Evolutionary conservation across 1,140 invertebrate species (phyloP).

Genomic region (Mamestra configurata): DNA sequence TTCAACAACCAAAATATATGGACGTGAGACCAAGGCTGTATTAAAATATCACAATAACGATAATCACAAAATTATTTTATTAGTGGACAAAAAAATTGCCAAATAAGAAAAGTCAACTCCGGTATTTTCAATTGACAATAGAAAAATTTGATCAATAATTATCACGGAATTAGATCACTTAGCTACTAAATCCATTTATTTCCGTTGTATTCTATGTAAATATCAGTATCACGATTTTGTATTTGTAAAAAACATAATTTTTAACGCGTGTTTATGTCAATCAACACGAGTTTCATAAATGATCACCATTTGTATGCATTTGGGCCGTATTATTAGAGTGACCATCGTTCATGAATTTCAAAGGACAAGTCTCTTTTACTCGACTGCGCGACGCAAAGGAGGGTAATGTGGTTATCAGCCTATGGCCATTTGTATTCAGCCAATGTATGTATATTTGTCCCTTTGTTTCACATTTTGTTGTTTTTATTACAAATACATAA

Average conservation of each 20-base stretch:
- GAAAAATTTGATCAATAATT: slow-evolving; percentile 6
- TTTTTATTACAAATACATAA: too few species aligned
- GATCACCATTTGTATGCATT: slow-evolving; percentile 4
- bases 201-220: neutral
- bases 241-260: neutral
- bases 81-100: neutral
- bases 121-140: neutral
- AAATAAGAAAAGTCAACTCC: neutral
- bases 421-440: too few species aligned
- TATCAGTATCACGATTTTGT: neutral
- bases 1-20: neutral
- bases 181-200: neutral
- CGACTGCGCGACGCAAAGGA: too few species aligned
- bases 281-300: slow-evolving; percentile 1
- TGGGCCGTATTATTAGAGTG: neutral
- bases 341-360: neutral
- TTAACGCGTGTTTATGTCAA: slow-evolving; percentile 13
- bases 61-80: neutral
- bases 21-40: too few species aligned
- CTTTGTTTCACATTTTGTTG: too few species aligned
- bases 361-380: neutral
- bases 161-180: neutral
- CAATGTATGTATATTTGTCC: too few species aligned
- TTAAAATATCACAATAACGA: neutral
- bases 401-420: too few species aligned